Evolutionary conservation across 1,140 invertebrate species (phyloP).

Genomic region (Habropoda laboriosa): DNA sequence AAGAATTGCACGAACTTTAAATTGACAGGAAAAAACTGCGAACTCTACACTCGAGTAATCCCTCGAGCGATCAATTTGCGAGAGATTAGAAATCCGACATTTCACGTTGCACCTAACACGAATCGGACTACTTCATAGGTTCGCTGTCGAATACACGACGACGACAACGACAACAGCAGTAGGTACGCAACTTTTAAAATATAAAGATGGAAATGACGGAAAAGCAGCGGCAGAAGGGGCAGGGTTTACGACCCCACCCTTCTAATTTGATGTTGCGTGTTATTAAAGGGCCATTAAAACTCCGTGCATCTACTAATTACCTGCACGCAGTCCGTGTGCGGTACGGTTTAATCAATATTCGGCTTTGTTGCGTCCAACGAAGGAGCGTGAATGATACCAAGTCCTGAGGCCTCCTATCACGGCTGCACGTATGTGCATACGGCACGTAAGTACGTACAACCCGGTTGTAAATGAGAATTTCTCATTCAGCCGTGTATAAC

Average conservation of each 20-base stretch:
- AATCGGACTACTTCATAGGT: too few relatives aligned
- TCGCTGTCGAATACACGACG: too few relatives aligned
- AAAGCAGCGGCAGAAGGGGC: background rate
- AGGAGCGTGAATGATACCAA: conserved; percentile 50
- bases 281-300: conserved; percentile 76
- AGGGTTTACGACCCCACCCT: conserved; percentile 65
- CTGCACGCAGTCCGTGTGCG: conserved; percentile 68
- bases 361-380: conserved; percentile 64
- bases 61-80: too few relatives aligned
- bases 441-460: too few relatives aligned
- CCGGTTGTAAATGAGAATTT: conserved; percentile 46
- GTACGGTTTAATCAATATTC: conserved; percentile 75
- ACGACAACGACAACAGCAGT: conserved; percentile 14
- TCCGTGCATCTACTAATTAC: conserved; percentile 76
- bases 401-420: conserved; percentile 27
- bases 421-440: background rate
- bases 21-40: too few relatives aligned
- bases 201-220: conserved; percentile 7
- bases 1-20: too few relatives aligned
- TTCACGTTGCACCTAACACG: too few relatives aligned
- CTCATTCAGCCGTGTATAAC: conserved; percentile 4
- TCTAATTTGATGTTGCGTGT: conserved; percentile 76
- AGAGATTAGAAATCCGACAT: too few relatives aligned
- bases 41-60: too few relatives aligned
- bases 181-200: too few relatives aligned